Evolutionary conservation across 1,140 invertebrate genomes (phyloP), one percentile per base, ranked within the genome.

Genomic region (Tetranychus cinnabarinus): DNA sequence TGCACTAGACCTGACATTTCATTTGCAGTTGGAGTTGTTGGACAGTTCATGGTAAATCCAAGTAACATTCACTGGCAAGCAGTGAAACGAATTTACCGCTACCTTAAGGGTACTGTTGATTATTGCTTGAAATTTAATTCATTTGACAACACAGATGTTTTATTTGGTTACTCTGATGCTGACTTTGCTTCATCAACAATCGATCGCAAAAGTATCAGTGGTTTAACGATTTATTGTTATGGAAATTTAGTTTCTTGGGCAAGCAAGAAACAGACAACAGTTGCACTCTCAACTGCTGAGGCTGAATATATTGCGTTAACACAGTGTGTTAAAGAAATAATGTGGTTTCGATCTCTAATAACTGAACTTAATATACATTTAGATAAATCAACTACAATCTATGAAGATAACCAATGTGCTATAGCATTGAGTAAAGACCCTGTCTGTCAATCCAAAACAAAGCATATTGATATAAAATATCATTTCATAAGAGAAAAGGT

Each of bases 381-480:
- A 31, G 36, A 48, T 4, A 36, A 34, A 36, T 13, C 23, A 0
- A 52, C 61, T 33, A 42, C 13, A 13, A 42, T 63, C 1, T 52
- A 58, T 52, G 65, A 71, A 37, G 70, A 72, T 56, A 73, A 72
- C 64, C 59, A 65, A 39, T 64, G 66, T 59, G 67, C 69, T 13
- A 66, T 71, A 36, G 66, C 58, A 50, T 58, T 72, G 3, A 65
- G 66, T 36, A 63, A 72, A 56, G 73, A 72, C 66, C 68, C 70
- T 7, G 67, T 70, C 46, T 71, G 70, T 50, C 72, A 75, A 55
- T 61, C 65, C 37, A 65, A 72, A 58, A 70, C 71, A 0, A 72
- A 73, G 61, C 71, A 72, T 58, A 74, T 73, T 52, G 62, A 69
- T 36, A 68, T 72, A 8, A 67, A 68, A 55, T 68, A 70, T 61